Evolutionary conservation across 2,888 invertebrate genomes (phyloP).

Genomic region (Megalurothrips usitatus): DNA sequence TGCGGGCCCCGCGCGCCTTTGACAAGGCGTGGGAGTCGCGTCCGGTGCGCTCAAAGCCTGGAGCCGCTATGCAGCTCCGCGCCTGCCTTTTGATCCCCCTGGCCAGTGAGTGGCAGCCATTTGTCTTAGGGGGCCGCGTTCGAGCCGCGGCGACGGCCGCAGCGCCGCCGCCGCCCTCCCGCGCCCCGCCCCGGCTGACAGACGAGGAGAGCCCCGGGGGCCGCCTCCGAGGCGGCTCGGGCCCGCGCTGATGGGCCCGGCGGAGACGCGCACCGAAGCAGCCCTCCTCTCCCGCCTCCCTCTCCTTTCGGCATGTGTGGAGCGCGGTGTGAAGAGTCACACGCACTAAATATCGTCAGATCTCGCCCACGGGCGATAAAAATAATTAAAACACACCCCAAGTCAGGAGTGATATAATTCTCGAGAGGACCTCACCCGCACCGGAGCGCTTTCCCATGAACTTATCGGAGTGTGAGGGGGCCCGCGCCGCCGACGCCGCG

Average conservation of each 20-base stretch:
- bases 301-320: neutral
- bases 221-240: too few relatives aligned
- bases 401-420: too few relatives aligned
- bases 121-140: neutral
- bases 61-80: neutral
- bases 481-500: too few relatives aligned
- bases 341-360: neutral
- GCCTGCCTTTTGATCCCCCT: constrained; percentile 1
- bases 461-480: too few relatives aligned
- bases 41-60: neutral
- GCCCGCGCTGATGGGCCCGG: too few relatives aligned
- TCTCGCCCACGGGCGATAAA: neutral
- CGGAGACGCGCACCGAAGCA: too few relatives aligned
- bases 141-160: neutral
- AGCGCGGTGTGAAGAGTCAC: neutral
- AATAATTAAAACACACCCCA: too few relatives aligned
- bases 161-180: neutral
- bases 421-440: neutral
- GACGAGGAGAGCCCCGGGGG: too few relatives aligned
- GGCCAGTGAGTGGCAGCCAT: constrained; percentile 18
- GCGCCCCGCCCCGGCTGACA: neutral
- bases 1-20: too few relatives aligned
- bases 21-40: neutral
- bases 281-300: neutral
- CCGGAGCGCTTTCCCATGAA: neutral